Conservation (phyloP, 2,888 invertebrate species). For the Plebejus melissa region DNA sequence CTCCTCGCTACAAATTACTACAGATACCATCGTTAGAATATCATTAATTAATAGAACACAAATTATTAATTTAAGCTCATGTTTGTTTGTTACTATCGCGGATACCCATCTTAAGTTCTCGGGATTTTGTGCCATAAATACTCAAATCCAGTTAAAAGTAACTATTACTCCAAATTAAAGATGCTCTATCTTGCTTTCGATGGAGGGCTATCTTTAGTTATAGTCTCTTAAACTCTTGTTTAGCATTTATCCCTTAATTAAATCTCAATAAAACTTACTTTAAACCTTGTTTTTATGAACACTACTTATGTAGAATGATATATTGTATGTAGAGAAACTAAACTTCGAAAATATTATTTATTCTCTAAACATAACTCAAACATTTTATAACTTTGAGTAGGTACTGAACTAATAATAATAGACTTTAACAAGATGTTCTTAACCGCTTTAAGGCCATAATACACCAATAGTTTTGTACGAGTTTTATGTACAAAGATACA, state of each 20-base stretch:
- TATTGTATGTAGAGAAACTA: not conserved
- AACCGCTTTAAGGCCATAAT: constrained; percentile 44
- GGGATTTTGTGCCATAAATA: constrained; percentile 12
- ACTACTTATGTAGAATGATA: not conserved
- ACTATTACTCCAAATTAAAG: not conserved
- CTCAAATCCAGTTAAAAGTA: constrained; percentile 5
- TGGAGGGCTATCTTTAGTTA: not conserved
- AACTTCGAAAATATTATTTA: not conserved
- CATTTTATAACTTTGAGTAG: constrained; percentile 1
- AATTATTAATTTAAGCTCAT: constrained; percentile 26
- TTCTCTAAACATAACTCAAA: not conserved
- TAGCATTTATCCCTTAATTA: not conserved
- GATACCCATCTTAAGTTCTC: constrained; percentile 1
- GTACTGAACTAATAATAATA: not conserved
- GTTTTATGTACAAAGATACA: constrained; percentile 66
- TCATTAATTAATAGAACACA: constrained; percentile 27
- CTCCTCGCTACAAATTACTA: constrained; percentile 59
- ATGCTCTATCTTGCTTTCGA: not conserved
- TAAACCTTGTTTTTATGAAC: no score
- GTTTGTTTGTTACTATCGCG: constrained; percentile 18
- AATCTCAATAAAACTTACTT: not conserved
- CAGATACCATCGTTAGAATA: constrained; percentile 50
- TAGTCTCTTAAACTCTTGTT: not conserved
- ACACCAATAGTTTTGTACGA: constrained; percentile 57
- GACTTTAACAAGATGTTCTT: constrained; percentile 21